Conservation (phyloP, 2,113 vertebrate genomes). For the Oryctolagus cuniculus region DNA sequence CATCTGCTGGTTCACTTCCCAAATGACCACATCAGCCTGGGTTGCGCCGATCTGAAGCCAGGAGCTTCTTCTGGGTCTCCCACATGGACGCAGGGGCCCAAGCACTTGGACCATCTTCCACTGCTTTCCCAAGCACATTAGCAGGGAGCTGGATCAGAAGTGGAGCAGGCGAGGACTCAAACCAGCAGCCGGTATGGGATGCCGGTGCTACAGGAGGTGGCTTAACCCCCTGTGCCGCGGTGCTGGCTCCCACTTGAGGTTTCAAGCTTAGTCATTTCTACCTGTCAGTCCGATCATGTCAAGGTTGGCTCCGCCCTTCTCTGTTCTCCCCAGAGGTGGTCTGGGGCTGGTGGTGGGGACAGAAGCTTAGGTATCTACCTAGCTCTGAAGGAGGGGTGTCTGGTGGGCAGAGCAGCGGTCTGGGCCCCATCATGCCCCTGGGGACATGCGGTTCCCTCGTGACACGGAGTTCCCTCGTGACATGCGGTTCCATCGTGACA, state of each 20-base stretch:
- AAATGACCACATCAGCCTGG: too few relatives aligned
- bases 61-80: too few relatives aligned
- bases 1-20: too few relatives aligned
- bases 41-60: too few relatives aligned
- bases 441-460: background rate
- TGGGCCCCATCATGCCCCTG: background rate
- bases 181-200: too few relatives aligned
- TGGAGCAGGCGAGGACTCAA: too few relatives aligned
- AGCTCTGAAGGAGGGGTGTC: background rate
- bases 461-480: background rate
- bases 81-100: too few relatives aligned
- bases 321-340: background rate
- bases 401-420: background rate
- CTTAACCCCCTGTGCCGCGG: too few relatives aligned
- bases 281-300: background rate
- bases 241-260: background rate
- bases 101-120: too few relatives aligned
- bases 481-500: background rate
- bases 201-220: too few relatives aligned
- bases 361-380: background rate
- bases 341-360: rapidly evolving
- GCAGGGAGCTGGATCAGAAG: too few relatives aligned
- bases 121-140: too few relatives aligned
- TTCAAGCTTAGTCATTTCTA: background rate
- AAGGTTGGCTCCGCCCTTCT: background rate